Percentiles rank a stretch among this genome's conserved stretches.
These are phyloP conservation scores for Heliconius cydno DNA, from an alignment of 2,888 invertebrate species.

Conservation along the genomic window DNA sequence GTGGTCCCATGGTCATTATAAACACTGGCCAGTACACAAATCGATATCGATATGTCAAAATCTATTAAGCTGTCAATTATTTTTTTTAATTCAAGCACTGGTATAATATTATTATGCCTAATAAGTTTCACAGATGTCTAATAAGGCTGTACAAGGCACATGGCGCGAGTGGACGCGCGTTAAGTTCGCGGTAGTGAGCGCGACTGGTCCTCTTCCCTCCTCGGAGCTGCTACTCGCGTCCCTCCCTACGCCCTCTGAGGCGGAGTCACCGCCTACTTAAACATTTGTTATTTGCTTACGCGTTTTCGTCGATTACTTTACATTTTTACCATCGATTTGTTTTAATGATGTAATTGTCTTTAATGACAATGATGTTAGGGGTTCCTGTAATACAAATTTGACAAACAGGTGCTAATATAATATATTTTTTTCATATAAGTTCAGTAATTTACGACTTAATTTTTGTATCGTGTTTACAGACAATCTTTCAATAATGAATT, in stretches of 20 bases:
- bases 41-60: constrained; percentile 3
- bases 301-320: constrained; percentile 64
- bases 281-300: constrained; percentile 48
- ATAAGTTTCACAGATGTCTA: constrained; percentile 28
- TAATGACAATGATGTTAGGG: constrained; percentile 57
- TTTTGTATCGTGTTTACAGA: background rate
- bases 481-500: background rate
- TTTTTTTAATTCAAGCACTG: constrained; percentile 5
- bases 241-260: constrained; percentile 78
- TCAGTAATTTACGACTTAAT: constrained; percentile 1
- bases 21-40: constrained; percentile 33
- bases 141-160: constrained; percentile 43
- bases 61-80: background rate
- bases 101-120: constrained; percentile 4
- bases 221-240: constrained; percentile 60
- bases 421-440: background rate
- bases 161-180: constrained; percentile 65
- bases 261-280: constrained; percentile 65
- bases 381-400: constrained; percentile 31
- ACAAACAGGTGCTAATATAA: constrained; percentile 15
- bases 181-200: constrained; percentile 69
- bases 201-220: constrained; percentile 79
- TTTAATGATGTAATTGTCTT: constrained; percentile 75
- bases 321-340: constrained; percentile 69
- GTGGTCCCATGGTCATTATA: constrained; percentile 43